Base-by-base conservation (phyloP, 1,140 invertebrate genomes). In the Cyclina sinensis region DNA sequence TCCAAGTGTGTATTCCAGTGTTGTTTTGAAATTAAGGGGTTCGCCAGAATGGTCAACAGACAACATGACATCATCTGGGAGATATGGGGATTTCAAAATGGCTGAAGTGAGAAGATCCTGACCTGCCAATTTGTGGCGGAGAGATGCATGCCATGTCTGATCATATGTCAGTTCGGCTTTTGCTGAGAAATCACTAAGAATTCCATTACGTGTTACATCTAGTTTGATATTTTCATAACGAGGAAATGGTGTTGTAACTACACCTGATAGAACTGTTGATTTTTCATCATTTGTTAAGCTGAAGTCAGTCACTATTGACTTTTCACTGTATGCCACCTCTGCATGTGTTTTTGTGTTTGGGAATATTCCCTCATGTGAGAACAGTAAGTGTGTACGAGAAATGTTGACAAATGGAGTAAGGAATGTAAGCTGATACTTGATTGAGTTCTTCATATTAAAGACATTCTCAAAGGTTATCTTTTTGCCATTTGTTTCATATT, bases 401-500 rank as follows among this genome's bases (percentile, higher is more conserved):
- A 88, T 59, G 21, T 88, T 62, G 5, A 65, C 51, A 48, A 88
- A 88, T 35, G 86, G 86, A 0, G 86, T 88, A 39, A 82, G 51
- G 37, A 88, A 76, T 43, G 79, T 82, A 21, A 85, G 65, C 14
- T 87, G 57, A 48, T 89, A 90, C 51, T 79, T 70, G 37, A 83
- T 76, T 24, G 30, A 54, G 24, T 80, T 68, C 35, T 76, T 35
- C 11, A 90, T 62, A 48, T 85, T 70, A 39, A 91, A 85, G 11
- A 86, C 59, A 35, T 86, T 86, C 65, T 90, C 90, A 46, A 91
- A 43, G n/a, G 88, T 73, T 48, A 92, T 86, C 43, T 89, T 91
- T n/a, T 90, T 86, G 27, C 74, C 84, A 70, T 90, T 89, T 1
- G 91, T 92, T 57, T 83, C 90, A 91, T 92, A 92, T 68, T 89